Percentiles rank a stretch among this genome's conserved stretches.
Evolutionary conservation across 2,888 invertebrate genomes (phyloP).

Genomic region (Polydesmus complanatus): DNA sequence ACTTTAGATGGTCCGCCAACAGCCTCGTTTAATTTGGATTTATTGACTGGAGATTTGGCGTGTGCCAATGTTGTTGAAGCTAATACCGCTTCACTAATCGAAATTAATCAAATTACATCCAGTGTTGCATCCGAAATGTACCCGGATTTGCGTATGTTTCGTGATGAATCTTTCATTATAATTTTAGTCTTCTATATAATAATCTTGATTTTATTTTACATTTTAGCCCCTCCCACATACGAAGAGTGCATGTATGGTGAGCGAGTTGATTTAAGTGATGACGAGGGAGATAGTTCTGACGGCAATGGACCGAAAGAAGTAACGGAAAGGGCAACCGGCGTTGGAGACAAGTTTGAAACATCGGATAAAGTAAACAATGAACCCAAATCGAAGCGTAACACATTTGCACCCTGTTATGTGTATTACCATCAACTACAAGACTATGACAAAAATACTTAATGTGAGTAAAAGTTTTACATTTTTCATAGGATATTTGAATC

Average conservation of each 20-base stretch:
- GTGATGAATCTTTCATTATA: neutral
- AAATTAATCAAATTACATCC: neutral
- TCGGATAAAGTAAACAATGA: too few species aligned
- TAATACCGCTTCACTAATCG: neutral
- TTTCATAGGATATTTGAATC: too few species aligned
- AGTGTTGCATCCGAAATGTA: neutral
- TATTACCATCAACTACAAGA: neutral
- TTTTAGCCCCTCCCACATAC: neutral
- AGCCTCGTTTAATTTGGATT: neutral
- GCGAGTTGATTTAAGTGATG: neutral
- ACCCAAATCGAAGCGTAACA: too few species aligned
- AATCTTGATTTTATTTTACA: neutral
- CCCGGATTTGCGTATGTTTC: conserved; percentile 1
- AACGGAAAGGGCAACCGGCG: too few species aligned
- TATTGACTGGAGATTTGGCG: neutral
- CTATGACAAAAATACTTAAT: too few species aligned
- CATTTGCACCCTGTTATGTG: neutral
- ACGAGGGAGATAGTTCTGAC: neutral
- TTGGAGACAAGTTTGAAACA: too few species aligned
- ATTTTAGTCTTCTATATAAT: neutral
- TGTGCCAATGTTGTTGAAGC: neutral
- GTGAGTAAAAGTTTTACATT: too few species aligned
- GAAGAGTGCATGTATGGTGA: neutral
- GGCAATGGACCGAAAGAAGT: neutral
- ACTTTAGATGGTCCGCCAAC: neutral